Percentiles rank a stretch among this genome's conserved stretches.
These are phyloP conservation scores for Cephalopterus ornatus DNA, from an alignment of 2,113 vertebrate genomes.

Conservation along the genomic window DNA sequence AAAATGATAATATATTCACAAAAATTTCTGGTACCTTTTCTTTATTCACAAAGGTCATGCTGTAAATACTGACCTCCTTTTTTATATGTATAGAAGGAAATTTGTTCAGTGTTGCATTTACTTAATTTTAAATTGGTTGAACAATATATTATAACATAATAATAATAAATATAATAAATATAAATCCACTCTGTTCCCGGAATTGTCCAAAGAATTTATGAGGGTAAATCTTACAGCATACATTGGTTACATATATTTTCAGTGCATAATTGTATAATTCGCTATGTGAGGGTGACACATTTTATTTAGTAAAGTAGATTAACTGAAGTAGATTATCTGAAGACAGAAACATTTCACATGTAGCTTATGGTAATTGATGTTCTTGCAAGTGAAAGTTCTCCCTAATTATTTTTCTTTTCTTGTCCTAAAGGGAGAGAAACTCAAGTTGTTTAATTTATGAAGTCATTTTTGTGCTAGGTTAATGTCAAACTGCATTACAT, in stretches of 20 bases:
- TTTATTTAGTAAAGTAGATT: constrained; percentile 69
- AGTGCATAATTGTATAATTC: constrained; percentile 3
- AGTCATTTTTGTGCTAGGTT: constrained; percentile 24
- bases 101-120: not conserved
- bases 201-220: not conserved
- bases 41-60: not conserved
- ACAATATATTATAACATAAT: not conserved
- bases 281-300: not conserved
- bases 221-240: not conserved
- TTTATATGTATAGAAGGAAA: not conserved
- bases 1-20: not conserved
- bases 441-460: constrained; percentile 61
- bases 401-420: constrained; percentile 64
- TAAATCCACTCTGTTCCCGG: not conserved
- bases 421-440: constrained; percentile 33
- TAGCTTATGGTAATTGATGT: constrained; percentile 69
- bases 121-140: not conserved
- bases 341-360: constrained; percentile 57
- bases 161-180: too few relatives aligned
- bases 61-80: not conserved
- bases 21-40: not conserved
- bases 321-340: constrained; percentile 64
- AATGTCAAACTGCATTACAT: constrained; percentile 17
- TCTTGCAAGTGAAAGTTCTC: constrained; percentile 65
- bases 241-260: not conserved